phyloP scores from a whole-genome alignment of 2,888 invertebrate species.

The Onthophagus sagittarius region DNA sequence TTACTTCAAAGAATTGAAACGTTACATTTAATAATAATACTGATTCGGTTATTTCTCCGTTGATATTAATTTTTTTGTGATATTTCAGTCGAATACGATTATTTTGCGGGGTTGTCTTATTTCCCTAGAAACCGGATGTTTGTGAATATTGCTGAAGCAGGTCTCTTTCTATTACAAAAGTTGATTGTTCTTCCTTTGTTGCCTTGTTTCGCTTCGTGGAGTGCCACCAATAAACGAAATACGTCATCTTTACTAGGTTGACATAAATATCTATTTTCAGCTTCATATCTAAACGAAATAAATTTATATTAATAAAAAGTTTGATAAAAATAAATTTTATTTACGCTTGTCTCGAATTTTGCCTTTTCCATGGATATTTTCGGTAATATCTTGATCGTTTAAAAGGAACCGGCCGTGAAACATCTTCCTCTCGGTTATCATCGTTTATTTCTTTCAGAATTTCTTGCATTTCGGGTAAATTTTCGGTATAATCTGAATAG shows the following conservation, averaged over 20 bases:
- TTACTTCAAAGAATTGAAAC: constrained; percentile 20
- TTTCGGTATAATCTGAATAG: constrained; percentile 16
- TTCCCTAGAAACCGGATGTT: constrained; percentile 62
- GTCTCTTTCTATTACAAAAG: constrained; percentile 61
- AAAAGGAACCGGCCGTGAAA: constrained; percentile 25
- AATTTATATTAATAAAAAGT: neutral
- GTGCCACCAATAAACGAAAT: constrained; percentile 56
- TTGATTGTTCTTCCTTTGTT: constrained; percentile 52
- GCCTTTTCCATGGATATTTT: constrained; percentile 62
- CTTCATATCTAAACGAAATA: constrained; percentile 49
- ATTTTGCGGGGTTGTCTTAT: constrained; percentile 34
- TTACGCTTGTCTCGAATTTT: constrained; percentile 47
- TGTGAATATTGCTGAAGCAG: constrained; percentile 58
- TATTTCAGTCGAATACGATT: constrained; percentile 20
- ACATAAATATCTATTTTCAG: constrained; percentile 58
- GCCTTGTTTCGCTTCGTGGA: constrained; percentile 59
- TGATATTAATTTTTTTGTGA: neutral
- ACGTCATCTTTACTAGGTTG: constrained; percentile 62
- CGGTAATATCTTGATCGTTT: constrained; percentile 59
- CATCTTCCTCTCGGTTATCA: neutral
- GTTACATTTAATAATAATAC: constrained; percentile 27
- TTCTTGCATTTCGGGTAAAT: constrained; percentile 15
- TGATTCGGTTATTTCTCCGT: constrained; percentile 22
- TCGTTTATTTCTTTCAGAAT: constrained; percentile 1
- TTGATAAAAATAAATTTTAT: neutral